Conservation (phyloP, 2,797 vertebrate genomes). For the Schizopygopsis pylzovi region DNA sequence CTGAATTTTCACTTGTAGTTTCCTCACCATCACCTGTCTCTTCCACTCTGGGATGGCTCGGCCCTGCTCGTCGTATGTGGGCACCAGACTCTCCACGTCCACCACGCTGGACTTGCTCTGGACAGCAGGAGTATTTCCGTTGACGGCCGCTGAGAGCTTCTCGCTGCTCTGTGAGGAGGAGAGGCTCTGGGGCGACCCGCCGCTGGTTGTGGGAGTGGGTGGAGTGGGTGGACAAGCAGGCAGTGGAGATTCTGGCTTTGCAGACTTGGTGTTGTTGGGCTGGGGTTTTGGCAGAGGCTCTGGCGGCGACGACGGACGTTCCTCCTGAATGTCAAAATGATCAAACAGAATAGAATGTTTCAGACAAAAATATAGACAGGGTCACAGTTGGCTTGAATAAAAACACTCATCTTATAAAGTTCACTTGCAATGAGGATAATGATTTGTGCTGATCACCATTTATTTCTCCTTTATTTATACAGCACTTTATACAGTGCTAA, state of each 20-base stretch:
- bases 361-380: no score
- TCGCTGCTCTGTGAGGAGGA: constrained; percentile 74
- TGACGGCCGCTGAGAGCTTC: constrained; percentile 76
- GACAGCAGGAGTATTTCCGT: constrained; percentile 79
- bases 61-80: constrained; percentile 91
- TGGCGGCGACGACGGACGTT: constrained; percentile 56
- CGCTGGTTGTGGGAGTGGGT: constrained; percentile 57
- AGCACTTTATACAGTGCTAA: not conserved
- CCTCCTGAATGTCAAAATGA: constrained; percentile 50
- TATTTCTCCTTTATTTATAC: not conserved
- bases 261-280: constrained; percentile 55
- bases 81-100: constrained; percentile 88
- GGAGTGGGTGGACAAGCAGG: constrained; percentile 61
- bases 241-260: constrained; percentile 49
- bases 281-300: constrained; percentile 68
- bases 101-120: constrained; percentile 73
- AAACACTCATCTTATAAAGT: not conserved
- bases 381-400: not conserved
- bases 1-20: constrained; percentile 94
- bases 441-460: not conserved
- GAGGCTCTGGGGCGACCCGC: constrained; percentile 64
- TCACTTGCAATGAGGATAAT: not conserved
- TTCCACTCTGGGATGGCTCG: constrained; percentile 93
- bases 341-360: constrained; percentile 2
- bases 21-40: constrained; percentile 94